Evolutionary conservation across 2,888 invertebrate genomes (phyloP), one percentile per base, ranked within the genome.

Genomic region (Liposcelis brunnea): DNA sequence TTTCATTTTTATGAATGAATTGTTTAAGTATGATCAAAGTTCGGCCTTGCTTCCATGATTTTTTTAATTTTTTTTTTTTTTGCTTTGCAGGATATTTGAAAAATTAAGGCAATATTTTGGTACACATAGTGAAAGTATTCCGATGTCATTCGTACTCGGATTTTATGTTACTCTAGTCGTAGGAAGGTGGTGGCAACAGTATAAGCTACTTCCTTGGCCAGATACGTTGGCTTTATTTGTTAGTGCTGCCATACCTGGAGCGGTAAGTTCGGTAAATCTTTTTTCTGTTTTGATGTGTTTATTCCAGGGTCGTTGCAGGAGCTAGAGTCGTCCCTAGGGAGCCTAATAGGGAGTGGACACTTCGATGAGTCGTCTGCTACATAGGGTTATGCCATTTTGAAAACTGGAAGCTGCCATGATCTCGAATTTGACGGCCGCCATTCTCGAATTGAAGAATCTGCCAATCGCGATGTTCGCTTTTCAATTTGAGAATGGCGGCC

Each of bases 181-280:
- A 54, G 82, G 82, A 59, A 72, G 93, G 55, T 93, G 91, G 91
- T 93, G 91, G 91, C 86, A 89, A 60, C 91, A 93, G 62, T 91
- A 90, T 69, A 80, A 81, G 64, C 69, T 86, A 50, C 69, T 93
- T 52, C 91, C 93, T 4, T 90, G 91, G 89, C 91, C 91, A 0
- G 93, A 93, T 67, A 87, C 86, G 50, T 70, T 89, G 55, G 89
- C 87, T 38, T 75, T 91, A 50, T 90, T 89, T 66, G 81, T 90
- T 63, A 86, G 86, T 55, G 87, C 90, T 6, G 87, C 83, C 52
- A 85, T 90, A 61, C 84, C 86, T 56, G 89, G 89, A 65, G 81
- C 80, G 72, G 85, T 84, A 67, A 78, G 80, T 48, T 53, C 8
- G 26, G 26, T 8, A 26, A 26, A 26, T 31, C 16, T 45, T 15